A percentile compares a stretch with the other conserved stretches of the same genome.
These are phyloP conservation scores for Trissonchulus latispiculum DNA, from an alignment of 2,888 invertebrate species.

Conservation along the genomic window DNA sequence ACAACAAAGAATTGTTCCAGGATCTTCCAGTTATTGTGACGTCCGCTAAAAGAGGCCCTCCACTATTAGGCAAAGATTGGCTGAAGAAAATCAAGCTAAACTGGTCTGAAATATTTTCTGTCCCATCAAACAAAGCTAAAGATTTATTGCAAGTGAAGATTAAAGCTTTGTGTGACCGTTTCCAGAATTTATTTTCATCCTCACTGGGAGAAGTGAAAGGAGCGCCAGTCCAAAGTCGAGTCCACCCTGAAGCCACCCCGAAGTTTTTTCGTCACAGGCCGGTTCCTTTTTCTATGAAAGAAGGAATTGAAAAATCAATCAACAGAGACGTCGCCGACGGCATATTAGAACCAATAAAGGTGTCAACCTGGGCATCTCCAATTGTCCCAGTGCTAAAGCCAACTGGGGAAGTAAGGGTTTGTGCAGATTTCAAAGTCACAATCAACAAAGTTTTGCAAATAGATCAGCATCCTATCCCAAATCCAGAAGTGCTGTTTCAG, in stretches of 20 bases:
- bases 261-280: not conserved
- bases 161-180: not conserved
- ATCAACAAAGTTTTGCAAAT: conserved; percentile 3
- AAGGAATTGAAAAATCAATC: not conserved
- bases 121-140: not conserved
- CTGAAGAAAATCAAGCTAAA: not conserved
- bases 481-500: conserved; percentile 23
- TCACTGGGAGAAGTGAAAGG: conserved; percentile 2
- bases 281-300: conserved; percentile 11
- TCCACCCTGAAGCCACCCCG: not conserved
- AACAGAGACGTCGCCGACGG: not conserved
- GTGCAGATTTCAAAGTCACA: not conserved
- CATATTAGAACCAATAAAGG: not conserved
- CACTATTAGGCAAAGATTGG: not conserved
- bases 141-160: not conserved
- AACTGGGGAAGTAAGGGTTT: conserved; percentile 5
- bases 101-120: not conserved
- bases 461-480: conserved; percentile 11
- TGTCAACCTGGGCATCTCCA: not conserved
- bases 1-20: not conserved
- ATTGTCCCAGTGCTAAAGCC: not conserved
- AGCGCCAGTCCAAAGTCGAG: not conserved
- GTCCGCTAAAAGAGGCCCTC: not conserved
- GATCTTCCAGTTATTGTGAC: not conserved
- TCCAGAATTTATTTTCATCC: not conserved